Base-by-base conservation (phyloP, 2,888 invertebrate species). In the Thera obeliscata region DNA sequence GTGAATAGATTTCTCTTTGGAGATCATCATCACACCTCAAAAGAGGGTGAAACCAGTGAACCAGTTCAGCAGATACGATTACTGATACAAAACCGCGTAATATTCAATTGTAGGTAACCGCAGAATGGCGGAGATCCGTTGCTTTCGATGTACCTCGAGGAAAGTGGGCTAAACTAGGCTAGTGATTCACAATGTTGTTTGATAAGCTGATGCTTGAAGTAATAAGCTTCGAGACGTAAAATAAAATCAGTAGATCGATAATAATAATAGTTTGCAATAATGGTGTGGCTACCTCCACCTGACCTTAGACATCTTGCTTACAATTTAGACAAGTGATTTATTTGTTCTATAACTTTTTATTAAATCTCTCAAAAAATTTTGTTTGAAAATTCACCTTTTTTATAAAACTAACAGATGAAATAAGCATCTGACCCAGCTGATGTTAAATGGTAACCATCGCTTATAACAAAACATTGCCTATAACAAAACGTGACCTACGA, bases 91-190 rank as follows among this genome's bases (percentile, higher is more conserved):
- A 86, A 88, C 85, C 85, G 82, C 87, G 82, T 80, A 85, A 87
- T 88, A 90, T 91, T 90, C 88, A 90, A 89, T 91, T 87, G 90
- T 88, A 87, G 84, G 82, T 81, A 87, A 91, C 91, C 90, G 86
- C 91, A 91, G 87, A 71, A 87, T 85, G 80, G 81, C 81, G 79
- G 38, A 62, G 69, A 87, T 87, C 88, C 87, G 89, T 86, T 87
- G 90, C 89, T 88, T 90, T 89, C 87, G 85, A 88, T 87, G 86
- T 86, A 87, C 87, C 81, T 77, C 69, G 73, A 81, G 69, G 90
- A 91, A 91, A 92, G 91, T 87, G 81, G 87, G 84, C 82, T 86
- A 84, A 52, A 62, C 61, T 66, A 50, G 66, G 62, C 66, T 82
- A 56, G 66, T 61, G 82, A 86, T 87, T 86, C 86, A 81, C 87